A percentile compares a stretch with the other conserved stretches of the same genome.
These are phyloP conservation scores for Drosophila imparisetae DNA, from an alignment of 2,888 invertebrate genomes.

Conservation along the genomic window DNA sequence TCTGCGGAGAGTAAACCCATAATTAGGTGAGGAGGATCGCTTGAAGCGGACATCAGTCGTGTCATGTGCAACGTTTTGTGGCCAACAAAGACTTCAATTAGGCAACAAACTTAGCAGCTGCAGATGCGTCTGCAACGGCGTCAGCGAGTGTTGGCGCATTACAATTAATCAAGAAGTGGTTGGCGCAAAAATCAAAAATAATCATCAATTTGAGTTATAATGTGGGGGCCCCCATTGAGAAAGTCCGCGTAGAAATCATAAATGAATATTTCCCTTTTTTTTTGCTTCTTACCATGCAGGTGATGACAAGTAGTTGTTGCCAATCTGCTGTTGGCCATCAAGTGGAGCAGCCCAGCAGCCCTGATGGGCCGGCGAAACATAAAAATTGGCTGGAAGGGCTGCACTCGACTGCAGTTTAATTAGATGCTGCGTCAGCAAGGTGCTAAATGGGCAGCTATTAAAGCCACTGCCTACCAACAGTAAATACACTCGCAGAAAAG, in stretches of 20 bases:
- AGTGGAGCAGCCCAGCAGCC: constrained; percentile 30
- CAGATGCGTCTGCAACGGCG: constrained; percentile 38
- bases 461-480: constrained; percentile 17
- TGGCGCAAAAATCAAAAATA: constrained; percentile 72
- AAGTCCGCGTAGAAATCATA: constrained; percentile 60
- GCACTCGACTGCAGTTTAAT: constrained; percentile 72
- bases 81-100: constrained; percentile 59
- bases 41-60: constrained; percentile 30
- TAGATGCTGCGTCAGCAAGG: constrained; percentile 84
- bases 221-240: constrained; percentile 46
- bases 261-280: constrained; percentile 20
- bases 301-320: constrained; percentile 32
- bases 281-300: not conserved
- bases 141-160: constrained; percentile 39
- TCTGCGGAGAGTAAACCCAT: constrained; percentile 50
- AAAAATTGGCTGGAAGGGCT: constrained; percentile 60
- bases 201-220: constrained; percentile 66
- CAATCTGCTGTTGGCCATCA: constrained; percentile 31
- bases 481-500: constrained; percentile 6
- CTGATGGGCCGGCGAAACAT: constrained; percentile 64
- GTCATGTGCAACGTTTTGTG: constrained; percentile 70
- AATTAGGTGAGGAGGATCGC: constrained; percentile 48
- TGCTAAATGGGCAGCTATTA: constrained; percentile 83
- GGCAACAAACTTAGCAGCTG: constrained; percentile 63
- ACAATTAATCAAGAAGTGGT: constrained; percentile 77